Evolutionary conservation across 2,113 vertebrate genomes (phyloP).

Genomic region (Cricetomys ansorgei): DNA sequence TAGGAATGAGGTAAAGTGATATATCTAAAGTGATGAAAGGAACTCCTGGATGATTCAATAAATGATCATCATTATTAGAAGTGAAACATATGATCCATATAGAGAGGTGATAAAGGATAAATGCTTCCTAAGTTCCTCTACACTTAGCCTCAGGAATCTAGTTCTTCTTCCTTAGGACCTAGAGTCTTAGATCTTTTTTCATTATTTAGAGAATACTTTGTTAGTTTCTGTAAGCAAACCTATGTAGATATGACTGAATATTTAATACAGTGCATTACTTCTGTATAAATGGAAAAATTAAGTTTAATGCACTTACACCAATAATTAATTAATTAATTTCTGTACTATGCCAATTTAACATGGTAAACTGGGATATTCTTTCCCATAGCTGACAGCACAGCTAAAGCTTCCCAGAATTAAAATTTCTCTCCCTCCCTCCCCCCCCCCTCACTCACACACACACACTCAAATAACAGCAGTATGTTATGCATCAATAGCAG

Average conservation of each 20-base stretch:
- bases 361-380: neutral
- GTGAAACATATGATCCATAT: neutral
- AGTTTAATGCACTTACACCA: neutral
- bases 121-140: neutral
- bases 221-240: neutral
- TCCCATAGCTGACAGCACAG: neutral
- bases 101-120: neutral
- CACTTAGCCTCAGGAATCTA: neutral
- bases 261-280: neutral
- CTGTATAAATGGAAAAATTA: neutral
- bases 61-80: neutral
- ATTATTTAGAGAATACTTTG: neutral
- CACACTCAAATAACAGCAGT: neutral
- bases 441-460: too few relatives aligned
- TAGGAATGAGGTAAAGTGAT: slow-evolving; percentile 54
- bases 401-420: neutral
- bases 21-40: neutral
- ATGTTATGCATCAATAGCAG: neutral
- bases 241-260: neutral
- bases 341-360: neutral
- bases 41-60: neutral
- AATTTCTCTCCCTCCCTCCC: too few relatives aligned
- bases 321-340: neutral
- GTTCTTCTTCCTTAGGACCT: neutral
- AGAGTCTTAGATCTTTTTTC: neutral